phyloP scores from a whole-genome alignment of 2,113 vertebrate genomes.

The Bothrops jararaca region DNA sequence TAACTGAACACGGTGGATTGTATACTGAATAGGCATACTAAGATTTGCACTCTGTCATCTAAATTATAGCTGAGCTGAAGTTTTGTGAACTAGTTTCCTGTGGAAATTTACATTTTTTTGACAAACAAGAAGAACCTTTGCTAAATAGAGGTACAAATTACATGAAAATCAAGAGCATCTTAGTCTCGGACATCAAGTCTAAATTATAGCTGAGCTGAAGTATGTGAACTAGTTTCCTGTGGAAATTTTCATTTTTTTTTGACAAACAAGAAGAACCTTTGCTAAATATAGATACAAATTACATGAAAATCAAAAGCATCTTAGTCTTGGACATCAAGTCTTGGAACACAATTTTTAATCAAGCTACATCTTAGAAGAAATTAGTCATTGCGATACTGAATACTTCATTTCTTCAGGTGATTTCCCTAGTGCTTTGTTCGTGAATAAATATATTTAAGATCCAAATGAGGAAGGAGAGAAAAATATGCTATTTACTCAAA shows the following conservation, averaged over 20 bases:
- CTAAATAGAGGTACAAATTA: not conserved
- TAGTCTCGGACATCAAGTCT: not conserved
- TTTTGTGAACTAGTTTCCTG: not conserved
- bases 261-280: not conserved
- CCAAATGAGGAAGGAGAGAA: not conserved
- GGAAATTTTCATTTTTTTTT: constrained; percentile 8
- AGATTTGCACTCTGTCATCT: not conserved
- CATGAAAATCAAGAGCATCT: not conserved
- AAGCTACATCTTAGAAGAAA: constrained; percentile 4
- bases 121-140: not conserved
- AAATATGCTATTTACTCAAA: constrained; percentile 6
- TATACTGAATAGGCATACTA: not conserved
- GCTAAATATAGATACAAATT: not conserved
- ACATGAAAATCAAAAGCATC: constrained; percentile 3
- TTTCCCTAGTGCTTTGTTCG: constrained; percentile 6
- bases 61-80: not conserved
- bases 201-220: not conserved
- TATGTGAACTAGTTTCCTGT: not conserved
- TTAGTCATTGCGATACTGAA: constrained; percentile 21
- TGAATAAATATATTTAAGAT: constrained; percentile 13
- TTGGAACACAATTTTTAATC: constrained; percentile 17
- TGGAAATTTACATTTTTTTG: constrained; percentile 5
- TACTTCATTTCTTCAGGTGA: constrained; percentile 14
- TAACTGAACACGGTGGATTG: not conserved
- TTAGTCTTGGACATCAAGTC: not conserved